These are phyloP conservation scores for Hoplostethus mediterraneus DNA, from an alignment of 2,797 vertebrate species.

Conservation along the genomic window DNA sequence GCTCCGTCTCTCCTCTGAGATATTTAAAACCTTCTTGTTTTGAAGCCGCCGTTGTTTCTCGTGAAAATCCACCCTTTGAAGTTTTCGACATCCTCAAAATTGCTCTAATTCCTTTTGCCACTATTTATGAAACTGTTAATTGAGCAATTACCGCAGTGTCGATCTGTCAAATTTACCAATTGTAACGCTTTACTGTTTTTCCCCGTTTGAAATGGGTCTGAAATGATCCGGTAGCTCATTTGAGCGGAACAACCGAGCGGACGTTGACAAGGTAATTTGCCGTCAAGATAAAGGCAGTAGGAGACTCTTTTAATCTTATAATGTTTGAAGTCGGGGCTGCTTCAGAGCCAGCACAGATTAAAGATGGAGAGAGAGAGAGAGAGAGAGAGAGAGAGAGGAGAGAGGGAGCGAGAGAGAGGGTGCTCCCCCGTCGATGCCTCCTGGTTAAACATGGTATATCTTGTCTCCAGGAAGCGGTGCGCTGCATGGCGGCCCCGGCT, in stretches of 20 bases:
- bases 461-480: slow-evolving; percentile 49
- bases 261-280: slow-evolving; percentile 55
- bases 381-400: background rate
- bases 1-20: slow-evolving; percentile 49
- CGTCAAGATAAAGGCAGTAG: slow-evolving; percentile 50
- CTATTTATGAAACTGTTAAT: slow-evolving; percentile 68
- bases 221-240: slow-evolving; percentile 37
- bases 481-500: slow-evolving; percentile 59
- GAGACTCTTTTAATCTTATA: slow-evolving; percentile 60
- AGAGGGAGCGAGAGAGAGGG: slow-evolving; percentile 48
- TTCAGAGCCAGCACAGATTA: slow-evolving; percentile 61
- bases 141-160: slow-evolving; percentile 58
- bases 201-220: slow-evolving; percentile 13
- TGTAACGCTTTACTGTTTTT: slow-evolving; percentile 7
- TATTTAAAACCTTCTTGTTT: slow-evolving; percentile 53
- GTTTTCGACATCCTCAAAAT: slow-evolving; percentile 53
- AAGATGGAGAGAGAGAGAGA: slow-evolving; percentile 37
- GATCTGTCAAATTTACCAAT: slow-evolving; percentile 47
- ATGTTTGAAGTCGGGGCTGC: slow-evolving; percentile 68
- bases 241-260: slow-evolving; percentile 25
- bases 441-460: slow-evolving; percentile 61
- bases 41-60: slow-evolving; percentile 48
- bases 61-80: slow-evolving; percentile 60
- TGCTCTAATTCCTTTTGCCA: slow-evolving; percentile 49
- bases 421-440: slow-evolving; percentile 45